Percentiles rank a stretch among this genome's conserved stretches.
These are phyloP conservation scores for Drosophila subsilvestris DNA, from an alignment of 2,888 invertebrate genomes.

Conservation along the genomic window DNA sequence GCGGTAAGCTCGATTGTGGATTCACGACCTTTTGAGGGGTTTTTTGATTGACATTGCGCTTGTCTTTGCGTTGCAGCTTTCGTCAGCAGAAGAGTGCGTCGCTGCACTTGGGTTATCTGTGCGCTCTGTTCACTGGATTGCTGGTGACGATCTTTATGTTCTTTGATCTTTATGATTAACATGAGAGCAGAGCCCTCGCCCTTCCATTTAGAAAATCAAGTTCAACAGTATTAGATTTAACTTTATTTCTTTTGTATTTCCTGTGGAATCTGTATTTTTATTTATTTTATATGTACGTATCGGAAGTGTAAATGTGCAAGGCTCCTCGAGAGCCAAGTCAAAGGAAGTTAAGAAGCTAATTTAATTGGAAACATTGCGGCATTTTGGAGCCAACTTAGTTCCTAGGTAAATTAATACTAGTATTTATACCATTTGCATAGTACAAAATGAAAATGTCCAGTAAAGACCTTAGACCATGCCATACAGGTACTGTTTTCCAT, in stretches of 20 bases:
- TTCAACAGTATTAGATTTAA: slow-evolving; percentile 55
- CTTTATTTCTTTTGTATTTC: background rate
- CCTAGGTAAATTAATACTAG: slow-evolving; percentile 37
- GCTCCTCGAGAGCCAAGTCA: slow-evolving; percentile 44
- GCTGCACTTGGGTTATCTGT: slow-evolving; percentile 85
- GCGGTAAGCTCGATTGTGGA: slow-evolving; percentile 74
- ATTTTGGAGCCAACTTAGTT: slow-evolving; percentile 40
- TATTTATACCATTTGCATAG: slow-evolving; percentile 18
- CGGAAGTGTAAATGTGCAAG: slow-evolving; percentile 54
- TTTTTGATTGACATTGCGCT: background rate
- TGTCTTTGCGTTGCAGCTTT: slow-evolving; percentile 56
- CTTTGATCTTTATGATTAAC: slow-evolving; percentile 50
- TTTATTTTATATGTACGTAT: slow-evolving; percentile 19
- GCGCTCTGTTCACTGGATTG: slow-evolving; percentile 85
- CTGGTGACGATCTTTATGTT: slow-evolving; percentile 84
- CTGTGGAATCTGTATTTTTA: slow-evolving; percentile 24
- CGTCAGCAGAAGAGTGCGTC: slow-evolving; percentile 76
- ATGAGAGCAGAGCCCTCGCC: background rate
- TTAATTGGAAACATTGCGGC: slow-evolving; percentile 1
- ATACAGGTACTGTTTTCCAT: background rate
- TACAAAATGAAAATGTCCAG: slow-evolving; percentile 43
- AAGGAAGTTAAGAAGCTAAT: slow-evolving; percentile 25
- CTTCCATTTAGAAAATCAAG: slow-evolving; percentile 40
- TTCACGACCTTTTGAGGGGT: background rate
- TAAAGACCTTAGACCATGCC: background rate